phyloP scores from a whole-genome alignment of 2,797 vertebrate species.

The Pangasius macronema region DNA sequence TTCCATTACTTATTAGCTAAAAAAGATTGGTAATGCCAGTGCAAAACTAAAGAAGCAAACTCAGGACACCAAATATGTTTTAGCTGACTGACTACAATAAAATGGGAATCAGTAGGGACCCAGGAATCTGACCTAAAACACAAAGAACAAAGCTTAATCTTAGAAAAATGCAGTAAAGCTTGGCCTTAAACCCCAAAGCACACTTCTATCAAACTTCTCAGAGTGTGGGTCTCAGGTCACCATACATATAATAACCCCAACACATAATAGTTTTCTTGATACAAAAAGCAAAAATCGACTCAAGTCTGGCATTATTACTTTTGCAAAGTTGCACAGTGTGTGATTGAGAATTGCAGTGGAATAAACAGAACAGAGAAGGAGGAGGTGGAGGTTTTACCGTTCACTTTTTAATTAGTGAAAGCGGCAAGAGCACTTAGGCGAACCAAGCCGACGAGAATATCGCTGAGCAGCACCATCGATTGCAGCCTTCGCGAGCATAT shows the following conservation, averaged over 20 bases:
- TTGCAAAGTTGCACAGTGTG: not conserved
- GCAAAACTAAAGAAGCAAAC: not conserved
- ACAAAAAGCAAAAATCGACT: not conserved
- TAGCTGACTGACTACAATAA: not conserved
- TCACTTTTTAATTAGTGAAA: constrained; percentile 59
- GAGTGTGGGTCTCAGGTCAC: not conserved
- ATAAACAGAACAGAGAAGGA: not conserved
- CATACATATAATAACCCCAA: not conserved
- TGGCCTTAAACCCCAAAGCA: not conserved
- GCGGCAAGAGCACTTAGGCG: constrained; percentile 56
- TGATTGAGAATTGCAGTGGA: not conserved
- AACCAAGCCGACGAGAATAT: constrained; percentile 54
- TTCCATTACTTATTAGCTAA: not conserved
- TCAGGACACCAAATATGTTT: not conserved
- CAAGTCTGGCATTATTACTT: constrained; percentile 1
- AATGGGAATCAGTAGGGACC: not conserved
- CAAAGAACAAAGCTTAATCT: not conserved
- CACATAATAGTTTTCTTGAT: not conserved
- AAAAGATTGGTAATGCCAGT: not conserved
- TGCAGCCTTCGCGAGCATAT: constrained; percentile 26
- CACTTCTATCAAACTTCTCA: not conserved
- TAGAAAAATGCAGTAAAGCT: not conserved
- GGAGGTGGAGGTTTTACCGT: constrained; percentile 26
- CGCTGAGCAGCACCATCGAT: constrained; percentile 60
- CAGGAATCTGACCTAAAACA: not conserved